Conservation (phyloP, 2,797 vertebrate species). For the Cynodonichthys magdalenae region DNA sequence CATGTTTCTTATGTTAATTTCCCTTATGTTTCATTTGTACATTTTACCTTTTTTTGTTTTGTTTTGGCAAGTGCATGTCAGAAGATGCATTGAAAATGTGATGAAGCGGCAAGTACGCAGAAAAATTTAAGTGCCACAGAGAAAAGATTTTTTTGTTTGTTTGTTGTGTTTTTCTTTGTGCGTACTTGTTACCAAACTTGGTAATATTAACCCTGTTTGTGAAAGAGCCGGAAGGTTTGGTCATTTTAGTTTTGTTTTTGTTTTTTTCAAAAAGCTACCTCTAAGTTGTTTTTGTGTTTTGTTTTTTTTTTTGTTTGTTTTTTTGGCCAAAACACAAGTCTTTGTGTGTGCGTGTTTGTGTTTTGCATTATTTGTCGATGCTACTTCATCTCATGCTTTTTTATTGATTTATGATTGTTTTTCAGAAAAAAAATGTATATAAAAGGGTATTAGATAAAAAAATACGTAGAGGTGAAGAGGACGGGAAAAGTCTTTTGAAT, state of each 20-base stretch:
- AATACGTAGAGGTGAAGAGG: conserved; percentile 67
- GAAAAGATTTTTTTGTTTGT: conserved; percentile 74
- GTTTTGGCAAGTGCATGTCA: conserved; percentile 34
- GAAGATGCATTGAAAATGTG: conserved; percentile 62
- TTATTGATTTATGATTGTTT: conserved; percentile 72
- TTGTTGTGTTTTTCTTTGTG: conserved; percentile 74
- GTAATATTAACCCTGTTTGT: conserved; percentile 83
- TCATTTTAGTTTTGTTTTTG: conserved; percentile 68
- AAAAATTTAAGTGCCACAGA: conserved; percentile 70
- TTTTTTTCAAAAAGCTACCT: conserved; percentile 89
- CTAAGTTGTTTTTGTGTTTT: conserved; percentile 82
- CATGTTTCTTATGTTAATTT: conserved; percentile 86
- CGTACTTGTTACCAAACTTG: conserved; percentile 87
- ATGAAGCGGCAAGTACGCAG: conserved; percentile 62
- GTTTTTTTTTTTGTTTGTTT: conserved; percentile 60
- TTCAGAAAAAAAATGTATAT: conserved; percentile 78
- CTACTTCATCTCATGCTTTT: conserved; percentile 86
- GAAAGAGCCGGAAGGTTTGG: conserved; percentile 77
- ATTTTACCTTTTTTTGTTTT: not conserved
- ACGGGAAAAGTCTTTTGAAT: conserved; percentile 58
- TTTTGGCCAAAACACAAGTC: conserved; percentile 82
- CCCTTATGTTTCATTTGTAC: conserved; percentile 61
- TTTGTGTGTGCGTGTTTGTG: conserved; percentile 66
- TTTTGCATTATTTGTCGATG: conserved; percentile 82
- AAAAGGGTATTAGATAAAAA: conserved; percentile 67